Conservation (phyloP, 2,797 vertebrate species). For the Characodon lateralis region DNA sequence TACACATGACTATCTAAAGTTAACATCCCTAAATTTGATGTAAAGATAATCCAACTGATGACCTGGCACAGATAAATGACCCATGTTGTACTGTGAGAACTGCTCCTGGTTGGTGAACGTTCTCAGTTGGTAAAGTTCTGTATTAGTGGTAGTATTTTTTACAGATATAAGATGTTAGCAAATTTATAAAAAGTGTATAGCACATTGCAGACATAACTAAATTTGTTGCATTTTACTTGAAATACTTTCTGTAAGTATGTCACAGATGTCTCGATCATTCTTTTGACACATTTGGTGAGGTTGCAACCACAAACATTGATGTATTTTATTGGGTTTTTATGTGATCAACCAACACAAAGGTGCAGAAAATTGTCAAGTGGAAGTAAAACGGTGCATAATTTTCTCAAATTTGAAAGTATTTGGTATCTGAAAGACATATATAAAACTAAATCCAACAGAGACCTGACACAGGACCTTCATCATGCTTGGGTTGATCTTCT, state of each 20-base stretch:
- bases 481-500: neutral
- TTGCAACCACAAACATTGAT: neutral
- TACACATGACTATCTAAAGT: constrained; percentile 8
- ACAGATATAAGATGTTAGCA: too few relatives aligned
- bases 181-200: too few relatives aligned
- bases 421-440: too few relatives aligned
- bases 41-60: neutral
- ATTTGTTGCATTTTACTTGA: neutral
- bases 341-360: neutral
- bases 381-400: neutral
- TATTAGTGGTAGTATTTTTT: too few relatives aligned
- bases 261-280: neutral
- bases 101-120: too few relatives aligned
- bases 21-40: neutral
- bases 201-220: neutral
- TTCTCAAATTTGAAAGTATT: neutral
- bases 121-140: too few relatives aligned
- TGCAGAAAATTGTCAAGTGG: neutral
- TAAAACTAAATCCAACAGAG: too few relatives aligned
- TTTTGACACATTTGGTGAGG: neutral
- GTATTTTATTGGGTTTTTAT: neutral
- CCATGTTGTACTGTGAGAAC: neutral
- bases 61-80: neutral
- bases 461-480: neutral
- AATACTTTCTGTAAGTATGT: neutral